Evolutionary conservation across 2,888 invertebrate genomes (phyloP).

Genomic region (Ashinkailepas kermadecensis): DNA sequence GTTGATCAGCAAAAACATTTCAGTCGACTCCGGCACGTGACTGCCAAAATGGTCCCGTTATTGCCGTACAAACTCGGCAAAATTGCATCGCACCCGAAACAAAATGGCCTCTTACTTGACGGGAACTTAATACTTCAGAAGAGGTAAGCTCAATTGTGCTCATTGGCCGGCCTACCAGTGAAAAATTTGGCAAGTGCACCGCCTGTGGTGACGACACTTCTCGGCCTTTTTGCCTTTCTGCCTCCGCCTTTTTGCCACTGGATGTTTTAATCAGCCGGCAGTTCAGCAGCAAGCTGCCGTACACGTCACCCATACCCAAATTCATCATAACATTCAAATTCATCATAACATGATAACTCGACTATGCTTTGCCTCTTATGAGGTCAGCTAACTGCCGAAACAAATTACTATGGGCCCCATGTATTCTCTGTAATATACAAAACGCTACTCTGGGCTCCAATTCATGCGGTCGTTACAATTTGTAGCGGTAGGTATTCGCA

Average conservation of each 20-base stretch:
- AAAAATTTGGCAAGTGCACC: no score
- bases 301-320: neutral
- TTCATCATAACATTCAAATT: neutral
- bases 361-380: neutral
- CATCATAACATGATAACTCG: neutral
- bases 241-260: neutral
- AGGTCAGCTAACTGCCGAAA: neutral
- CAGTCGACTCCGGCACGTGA: no score
- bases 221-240: no score
- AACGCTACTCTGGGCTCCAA: neutral
- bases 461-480: neutral
- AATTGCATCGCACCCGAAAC: no score
- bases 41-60: no score
- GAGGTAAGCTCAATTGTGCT: no score
- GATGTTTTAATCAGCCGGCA: neutral
- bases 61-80: no score
- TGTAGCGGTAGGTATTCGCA: neutral
- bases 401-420: neutral
- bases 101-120: no score
- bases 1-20: no score
- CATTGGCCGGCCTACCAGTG: no score
- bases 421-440: neutral
- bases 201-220: no score
- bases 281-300: neutral
- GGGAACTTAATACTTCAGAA: no score